Evolutionary conservation across 2,113 vertebrate genomes (phyloP).

Genomic region (Scophthalmus maximus): DNA sequence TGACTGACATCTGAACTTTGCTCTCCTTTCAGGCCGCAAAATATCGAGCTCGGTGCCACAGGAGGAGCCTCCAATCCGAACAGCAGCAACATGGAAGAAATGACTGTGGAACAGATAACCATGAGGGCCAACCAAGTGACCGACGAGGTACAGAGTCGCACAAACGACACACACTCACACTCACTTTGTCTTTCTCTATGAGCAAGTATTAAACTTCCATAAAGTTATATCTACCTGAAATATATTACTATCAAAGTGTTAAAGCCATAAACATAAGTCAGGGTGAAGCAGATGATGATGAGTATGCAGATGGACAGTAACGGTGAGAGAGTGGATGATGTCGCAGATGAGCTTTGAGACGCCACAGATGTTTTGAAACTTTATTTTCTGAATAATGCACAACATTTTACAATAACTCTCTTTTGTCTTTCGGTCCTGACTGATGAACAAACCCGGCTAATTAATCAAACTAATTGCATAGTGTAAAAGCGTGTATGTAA

Average conservation of each 20-base stretch:
- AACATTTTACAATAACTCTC: background rate
- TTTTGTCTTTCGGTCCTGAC: background rate
- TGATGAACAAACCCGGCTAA: too few species aligned
- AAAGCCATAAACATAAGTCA: background rate
- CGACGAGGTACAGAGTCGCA: slow-evolving; percentile 88
- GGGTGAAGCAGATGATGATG: background rate
- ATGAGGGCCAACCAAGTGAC: slow-evolving; percentile 91
- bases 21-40: slow-evolving; percentile 72
- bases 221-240: background rate
- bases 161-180: background rate
- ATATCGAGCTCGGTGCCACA: slow-evolving; percentile 70
- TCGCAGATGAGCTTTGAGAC: background rate
- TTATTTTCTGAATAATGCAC: background rate
- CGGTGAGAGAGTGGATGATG: too few species aligned
- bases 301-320: background rate
- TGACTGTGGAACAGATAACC: slow-evolving; percentile 90
- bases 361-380: background rate
- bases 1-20: too few species aligned
- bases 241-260: background rate
- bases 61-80: slow-evolving; percentile 69
- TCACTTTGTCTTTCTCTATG: background rate
- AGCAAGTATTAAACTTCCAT: background rate
- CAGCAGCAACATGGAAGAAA: slow-evolving; percentile 88
- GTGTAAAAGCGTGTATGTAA: too few species aligned
- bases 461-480: too few species aligned